phyloP scores from a whole-genome alignment of 2,113 vertebrate genomes.

The Aegotheles bennettii region DNA sequence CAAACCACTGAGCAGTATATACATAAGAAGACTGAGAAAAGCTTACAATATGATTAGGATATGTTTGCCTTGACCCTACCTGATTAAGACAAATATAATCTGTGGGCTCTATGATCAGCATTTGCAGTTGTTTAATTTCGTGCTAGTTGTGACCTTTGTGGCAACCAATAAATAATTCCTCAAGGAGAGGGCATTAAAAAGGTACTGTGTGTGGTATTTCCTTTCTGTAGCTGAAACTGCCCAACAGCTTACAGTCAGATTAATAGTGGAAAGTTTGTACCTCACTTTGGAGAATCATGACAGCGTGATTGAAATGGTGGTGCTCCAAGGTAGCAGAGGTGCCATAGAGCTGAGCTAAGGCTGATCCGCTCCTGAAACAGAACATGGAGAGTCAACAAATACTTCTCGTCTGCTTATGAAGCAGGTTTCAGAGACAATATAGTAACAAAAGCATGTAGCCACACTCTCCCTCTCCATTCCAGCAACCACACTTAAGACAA shows the following conservation, averaged over 20 bases:
- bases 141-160: conserved; percentile 48
- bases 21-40: neutral
- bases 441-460: neutral
- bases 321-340: conserved; percentile 98
- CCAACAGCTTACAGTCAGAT: conserved; percentile 7
- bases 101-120: conserved; percentile 19
- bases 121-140: conserved; percentile 52
- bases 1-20: neutral
- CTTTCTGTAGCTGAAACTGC: neutral
- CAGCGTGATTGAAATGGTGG: conserved; percentile 98
- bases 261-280: conserved; percentile 70
- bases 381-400: conserved; percentile 19
- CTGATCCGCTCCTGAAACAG: conserved; percentile 90
- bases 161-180: conserved; percentile 48
- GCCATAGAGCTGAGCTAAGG: conserved; percentile 94
- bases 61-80: neutral
- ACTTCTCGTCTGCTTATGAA: neutral
- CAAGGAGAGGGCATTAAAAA: conserved; percentile 37
- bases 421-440: conserved; percentile 1
- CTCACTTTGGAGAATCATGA: conserved; percentile 99
- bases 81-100: conserved; percentile 37
- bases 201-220: neutral
- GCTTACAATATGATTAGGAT: neutral
- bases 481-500: neutral
- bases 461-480: neutral